These are phyloP conservation scores for Masticophis lateralis DNA, from an alignment of 2,797 vertebrate genomes.

Conservation along the genomic window DNA sequence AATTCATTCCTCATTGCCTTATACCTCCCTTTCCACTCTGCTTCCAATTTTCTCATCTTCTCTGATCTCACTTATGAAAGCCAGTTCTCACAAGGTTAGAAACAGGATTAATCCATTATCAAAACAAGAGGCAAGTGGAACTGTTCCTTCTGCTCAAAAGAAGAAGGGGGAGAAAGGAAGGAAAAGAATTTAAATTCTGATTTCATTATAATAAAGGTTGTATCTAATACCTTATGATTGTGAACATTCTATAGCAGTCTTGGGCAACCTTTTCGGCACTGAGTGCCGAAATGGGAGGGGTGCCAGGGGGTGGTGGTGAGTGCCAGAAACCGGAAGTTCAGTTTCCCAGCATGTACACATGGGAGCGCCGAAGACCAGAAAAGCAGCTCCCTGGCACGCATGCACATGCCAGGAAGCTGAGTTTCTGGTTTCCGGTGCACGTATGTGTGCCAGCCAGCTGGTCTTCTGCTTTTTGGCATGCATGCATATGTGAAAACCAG, in stretches of 20 bases:
- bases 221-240: background rate
- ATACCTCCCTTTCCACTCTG: background rate
- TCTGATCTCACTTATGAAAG: background rate
- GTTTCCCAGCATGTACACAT: too few relatives aligned
- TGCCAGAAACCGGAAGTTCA: too few relatives aligned
- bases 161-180: background rate
- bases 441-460: too few relatives aligned
- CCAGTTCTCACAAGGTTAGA: background rate
- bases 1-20: conserved; percentile 10
- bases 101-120: background rate
- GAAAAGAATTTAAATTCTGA: background rate
- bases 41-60: conserved; percentile 6
- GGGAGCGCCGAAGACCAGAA: too few relatives aligned
- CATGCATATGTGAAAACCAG: too few relatives aligned
- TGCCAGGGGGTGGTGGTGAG: too few relatives aligned
- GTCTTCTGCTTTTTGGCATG: too few relatives aligned
- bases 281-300: too few relatives aligned
- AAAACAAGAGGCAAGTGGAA: background rate
- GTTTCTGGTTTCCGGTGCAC: too few relatives aligned
- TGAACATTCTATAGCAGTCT: background rate
- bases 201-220: background rate
- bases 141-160: background rate
- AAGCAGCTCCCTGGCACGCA: too few relatives aligned
- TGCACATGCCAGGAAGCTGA: too few relatives aligned
- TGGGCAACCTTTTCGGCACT: too few relatives aligned